Evolutionary conservation across 2,888 invertebrate species (phyloP).

Genomic region (Cecidostiba fungosa): DNA sequence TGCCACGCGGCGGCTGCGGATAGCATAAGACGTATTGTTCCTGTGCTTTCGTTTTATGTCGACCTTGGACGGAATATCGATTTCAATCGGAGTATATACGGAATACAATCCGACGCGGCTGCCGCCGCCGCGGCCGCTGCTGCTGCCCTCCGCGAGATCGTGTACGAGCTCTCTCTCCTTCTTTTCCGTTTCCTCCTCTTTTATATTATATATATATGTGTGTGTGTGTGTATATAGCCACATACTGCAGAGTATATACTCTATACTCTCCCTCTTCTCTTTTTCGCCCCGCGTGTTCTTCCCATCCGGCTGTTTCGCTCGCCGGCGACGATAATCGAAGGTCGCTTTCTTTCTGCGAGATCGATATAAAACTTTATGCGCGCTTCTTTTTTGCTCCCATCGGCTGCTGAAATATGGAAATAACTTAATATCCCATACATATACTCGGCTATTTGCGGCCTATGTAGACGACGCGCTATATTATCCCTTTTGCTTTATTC

Average conservation of each 20-base stretch:
- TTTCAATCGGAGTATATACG: slow-evolving; percentile 74
- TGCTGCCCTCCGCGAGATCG: slow-evolving; percentile 45
- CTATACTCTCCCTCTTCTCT: slow-evolving; percentile 9
- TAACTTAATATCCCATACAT: slow-evolving; percentile 33
- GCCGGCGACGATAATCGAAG: slow-evolving; percentile 51
- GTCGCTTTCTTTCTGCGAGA: slow-evolving; percentile 51
- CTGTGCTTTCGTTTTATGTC: slow-evolving; percentile 70
- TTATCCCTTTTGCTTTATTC: background rate
- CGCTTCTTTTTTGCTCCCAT: background rate
- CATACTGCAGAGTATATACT: slow-evolving; percentile 1
- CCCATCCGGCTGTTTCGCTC: slow-evolving; percentile 32
- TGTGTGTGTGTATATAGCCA: background rate
- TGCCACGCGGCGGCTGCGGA: slow-evolving; percentile 60
- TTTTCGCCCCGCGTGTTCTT: slow-evolving; percentile 24
- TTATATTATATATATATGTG: background rate
- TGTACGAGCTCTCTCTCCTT: slow-evolving; percentile 37
- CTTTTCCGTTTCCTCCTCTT: slow-evolving; percentile 53
- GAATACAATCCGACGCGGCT: slow-evolving; percentile 72
- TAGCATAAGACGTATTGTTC: slow-evolving; percentile 72
- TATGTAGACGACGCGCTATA: background rate
- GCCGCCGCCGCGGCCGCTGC: background rate
- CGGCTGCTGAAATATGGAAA: slow-evolving; percentile 29
- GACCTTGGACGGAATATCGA: slow-evolving; percentile 75
- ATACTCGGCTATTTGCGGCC: background rate
- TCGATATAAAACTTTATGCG: slow-evolving; percentile 44